Conservation (phyloP, 2,113 vertebrate genomes). For the Cynoglossus semilaevis region DNA sequence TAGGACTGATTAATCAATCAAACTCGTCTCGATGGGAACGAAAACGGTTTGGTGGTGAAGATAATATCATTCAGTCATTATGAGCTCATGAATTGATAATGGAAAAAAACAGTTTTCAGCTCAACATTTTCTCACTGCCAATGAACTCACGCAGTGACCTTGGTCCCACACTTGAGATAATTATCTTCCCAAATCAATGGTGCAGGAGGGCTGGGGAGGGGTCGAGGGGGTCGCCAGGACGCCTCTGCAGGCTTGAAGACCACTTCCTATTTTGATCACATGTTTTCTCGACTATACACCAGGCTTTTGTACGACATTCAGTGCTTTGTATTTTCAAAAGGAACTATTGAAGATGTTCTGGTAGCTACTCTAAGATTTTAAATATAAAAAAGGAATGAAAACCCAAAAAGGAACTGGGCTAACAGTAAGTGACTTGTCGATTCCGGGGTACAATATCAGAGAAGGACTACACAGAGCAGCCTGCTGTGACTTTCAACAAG, state of each 20-base stretch:
- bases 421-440: too few relatives aligned
- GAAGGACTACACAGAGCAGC: too few relatives aligned
- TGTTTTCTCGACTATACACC: neutral
- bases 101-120: constrained; percentile 35
- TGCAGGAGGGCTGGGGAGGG: constrained; percentile 45
- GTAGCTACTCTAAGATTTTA: too few relatives aligned
- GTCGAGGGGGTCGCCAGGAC: constrained; percentile 52
- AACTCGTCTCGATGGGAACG: constrained; percentile 39
- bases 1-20: constrained; percentile 54
- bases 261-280: constrained; percentile 47
- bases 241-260: constrained; percentile 28
- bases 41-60: constrained; percentile 36
- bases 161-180: constrained; percentile 58
- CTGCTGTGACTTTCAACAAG: too few relatives aligned
- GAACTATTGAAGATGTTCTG: neutral
- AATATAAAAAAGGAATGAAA: too few relatives aligned
- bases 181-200: constrained; percentile 68
- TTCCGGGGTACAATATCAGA: too few relatives aligned
- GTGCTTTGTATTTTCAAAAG: neutral
- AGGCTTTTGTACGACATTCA: neutral
- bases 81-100: constrained; percentile 69
- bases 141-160: constrained; percentile 63
- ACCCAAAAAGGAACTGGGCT: too few relatives aligned
- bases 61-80: constrained; percentile 64
- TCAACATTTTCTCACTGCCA: constrained; percentile 51